A percentile compares a stretch with the other conserved stretches of the same genome.
Conservation (phyloP, 2,113 vertebrate species). For the Anguilla rostrata region DNA sequence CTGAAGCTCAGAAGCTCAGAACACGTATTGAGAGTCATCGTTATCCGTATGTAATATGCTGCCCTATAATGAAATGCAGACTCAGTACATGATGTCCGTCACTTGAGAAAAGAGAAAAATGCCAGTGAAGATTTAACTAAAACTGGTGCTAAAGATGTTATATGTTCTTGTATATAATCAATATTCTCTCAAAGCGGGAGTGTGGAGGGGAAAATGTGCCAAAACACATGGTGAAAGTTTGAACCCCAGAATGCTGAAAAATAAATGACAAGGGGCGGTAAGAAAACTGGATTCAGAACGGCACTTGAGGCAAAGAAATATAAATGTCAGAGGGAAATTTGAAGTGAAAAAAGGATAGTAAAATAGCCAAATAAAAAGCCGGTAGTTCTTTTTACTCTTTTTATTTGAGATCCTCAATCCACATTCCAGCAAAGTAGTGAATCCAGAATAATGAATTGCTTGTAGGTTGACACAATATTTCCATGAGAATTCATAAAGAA, state of each 20-base stretch:
- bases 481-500: background rate
- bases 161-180: background rate
- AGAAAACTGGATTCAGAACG: background rate
- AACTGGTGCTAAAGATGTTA: background rate
- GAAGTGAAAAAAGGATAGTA: too few relatives aligned
- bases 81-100: background rate
- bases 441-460: background rate
- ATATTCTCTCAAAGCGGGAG: background rate
- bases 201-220: background rate
- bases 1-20: background rate
- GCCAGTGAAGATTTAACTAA: background rate
- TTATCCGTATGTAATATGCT: background rate
- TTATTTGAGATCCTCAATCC: background rate
- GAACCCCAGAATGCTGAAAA: background rate
- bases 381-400: background rate
- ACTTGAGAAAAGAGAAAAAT: background rate
- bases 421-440: background rate
- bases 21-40: background rate
- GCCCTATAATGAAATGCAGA: background rate
- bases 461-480: background rate
- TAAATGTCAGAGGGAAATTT: background rate
- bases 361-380: too few relatives aligned
- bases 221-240: background rate
- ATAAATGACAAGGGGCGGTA: background rate
- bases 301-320: background rate